Evolutionary conservation across 2,888 invertebrate genomes (phyloP), one percentile per base, ranked within the genome.

Genomic region (Physocephala rufipes): DNA sequence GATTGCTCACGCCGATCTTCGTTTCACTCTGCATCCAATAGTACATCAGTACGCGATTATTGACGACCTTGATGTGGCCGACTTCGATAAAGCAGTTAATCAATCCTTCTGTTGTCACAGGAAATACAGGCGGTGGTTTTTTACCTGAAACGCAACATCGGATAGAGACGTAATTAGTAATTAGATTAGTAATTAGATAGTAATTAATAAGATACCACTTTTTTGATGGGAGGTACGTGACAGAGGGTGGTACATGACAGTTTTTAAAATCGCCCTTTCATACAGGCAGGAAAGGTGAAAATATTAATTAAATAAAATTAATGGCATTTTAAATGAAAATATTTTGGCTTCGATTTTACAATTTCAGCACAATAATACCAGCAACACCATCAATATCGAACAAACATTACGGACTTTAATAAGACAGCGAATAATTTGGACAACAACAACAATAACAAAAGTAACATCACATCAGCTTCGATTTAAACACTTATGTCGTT

Each of bases 61-160:
- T 98, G 58, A 90, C 90, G 49, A 96, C 97, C 74, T 93, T 90
- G 59, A 92, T 95, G 87, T 96, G 95, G 21, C 96, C 97, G 77
- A 95, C 96, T 87, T 99, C 99, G 67, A 98, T 97, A 68, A 97
- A 97, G 88, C 96, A 95, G 71, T 96, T 93, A 74, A 91, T 91
- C 0, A 98, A 97, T 55, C 95, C 93, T 79, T 94, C 92, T 49
- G 92, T 91, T 83, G 96, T 94, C 84, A 90, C 90, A 62, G 99
- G 99, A 87, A 98, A 99, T 45, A 98, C 99, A 62, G 89, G 89
- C 1, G 99, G 98, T 75, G 95, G 89, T 87, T 94, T 93, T 82
- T 94, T 95, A 78, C 91, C 96, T 87, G 79, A n/a, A n/a, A n/a
- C n/a, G n/a, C 61, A 84, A 84, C 70, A 67, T 64, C 75, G 71